Evolutionary conservation across 2,888 invertebrate genomes (phyloP).

Genomic region (Cosmopolites sordidus): DNA sequence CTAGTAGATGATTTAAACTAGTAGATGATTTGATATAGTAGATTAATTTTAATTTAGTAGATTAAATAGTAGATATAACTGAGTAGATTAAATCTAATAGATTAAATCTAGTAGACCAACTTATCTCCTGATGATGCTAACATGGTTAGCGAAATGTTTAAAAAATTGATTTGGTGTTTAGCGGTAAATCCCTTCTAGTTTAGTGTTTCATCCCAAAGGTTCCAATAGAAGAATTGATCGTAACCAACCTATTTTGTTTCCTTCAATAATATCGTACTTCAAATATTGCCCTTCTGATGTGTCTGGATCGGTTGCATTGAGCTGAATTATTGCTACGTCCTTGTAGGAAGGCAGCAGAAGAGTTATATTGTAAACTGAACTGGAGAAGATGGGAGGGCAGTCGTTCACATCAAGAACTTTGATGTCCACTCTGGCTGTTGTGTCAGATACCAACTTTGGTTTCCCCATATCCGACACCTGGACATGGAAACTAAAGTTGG

Average conservation of each 20-base stretch:
- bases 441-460: constrained; percentile 74
- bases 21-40: neutral
- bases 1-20: neutral
- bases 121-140: no score
- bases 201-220: no score
- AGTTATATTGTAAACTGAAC: constrained; percentile 67
- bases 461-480: constrained; percentile 77
- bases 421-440: constrained; percentile 74
- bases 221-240: constrained; percentile 34
- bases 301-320: constrained; percentile 76
- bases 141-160: no score
- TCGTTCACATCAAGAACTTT: constrained; percentile 81
- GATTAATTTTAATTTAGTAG: no score
- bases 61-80: no score
- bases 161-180: no score
- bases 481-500: constrained; percentile 74
- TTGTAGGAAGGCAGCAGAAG: constrained; percentile 77
- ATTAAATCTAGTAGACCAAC: no score
- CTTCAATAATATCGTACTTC: constrained; percentile 77
- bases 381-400: constrained; percentile 77
- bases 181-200: no score
- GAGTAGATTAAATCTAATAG: no score
- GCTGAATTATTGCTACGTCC: constrained; percentile 66
- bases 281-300: constrained; percentile 48
- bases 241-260: constrained; percentile 59